Evolutionary conservation across 2,113 vertebrate species (phyloP).

Genomic region (Halichoeres trimaculatus): DNA sequence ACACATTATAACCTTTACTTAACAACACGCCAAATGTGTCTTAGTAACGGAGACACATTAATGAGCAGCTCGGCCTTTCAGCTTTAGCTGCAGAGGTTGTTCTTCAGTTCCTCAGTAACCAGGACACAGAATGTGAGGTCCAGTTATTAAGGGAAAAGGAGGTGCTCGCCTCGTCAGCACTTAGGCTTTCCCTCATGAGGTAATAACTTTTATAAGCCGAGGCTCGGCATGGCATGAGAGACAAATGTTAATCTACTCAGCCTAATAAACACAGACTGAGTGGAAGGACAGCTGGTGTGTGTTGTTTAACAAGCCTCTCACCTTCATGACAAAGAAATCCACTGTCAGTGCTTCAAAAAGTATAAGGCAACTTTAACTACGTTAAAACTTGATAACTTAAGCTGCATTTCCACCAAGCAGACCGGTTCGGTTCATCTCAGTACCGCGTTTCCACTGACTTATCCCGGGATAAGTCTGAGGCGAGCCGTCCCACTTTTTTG

Average conservation of each 20-base stretch:
- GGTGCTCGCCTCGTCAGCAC: slow-evolving; percentile 38
- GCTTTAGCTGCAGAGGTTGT: slow-evolving; percentile 26
- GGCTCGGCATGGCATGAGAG: slow-evolving; percentile 8
- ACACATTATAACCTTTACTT: slow-evolving; percentile 11
- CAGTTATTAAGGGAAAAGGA: slow-evolving; percentile 56
- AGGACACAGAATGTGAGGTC: slow-evolving; percentile 36
- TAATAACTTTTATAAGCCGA: slow-evolving; percentile 31
- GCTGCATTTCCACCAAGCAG: no score
- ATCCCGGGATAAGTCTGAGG: no score
- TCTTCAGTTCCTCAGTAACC: slow-evolving; percentile 47
- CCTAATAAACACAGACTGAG: slow-evolving; percentile 10
- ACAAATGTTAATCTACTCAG: slow-evolving; percentile 31
- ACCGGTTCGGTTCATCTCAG: no score
- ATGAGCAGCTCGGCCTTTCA: slow-evolving; percentile 24
- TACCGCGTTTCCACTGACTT: no score
- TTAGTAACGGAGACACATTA: slow-evolving; percentile 45
- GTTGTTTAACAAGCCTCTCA: slow-evolving; percentile 6
- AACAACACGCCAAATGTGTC: slow-evolving; percentile 28
- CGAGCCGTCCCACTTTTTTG: no score
- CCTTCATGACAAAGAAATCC: neutral
- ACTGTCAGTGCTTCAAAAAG: no score
- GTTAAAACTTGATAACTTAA: no score
- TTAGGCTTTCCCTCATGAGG: slow-evolving; percentile 32
- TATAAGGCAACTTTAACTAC: no score
- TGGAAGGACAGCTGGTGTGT: neutral